Evolutionary conservation across 2,113 vertebrate species (phyloP).

Genomic region (Rhea pennata): DNA sequence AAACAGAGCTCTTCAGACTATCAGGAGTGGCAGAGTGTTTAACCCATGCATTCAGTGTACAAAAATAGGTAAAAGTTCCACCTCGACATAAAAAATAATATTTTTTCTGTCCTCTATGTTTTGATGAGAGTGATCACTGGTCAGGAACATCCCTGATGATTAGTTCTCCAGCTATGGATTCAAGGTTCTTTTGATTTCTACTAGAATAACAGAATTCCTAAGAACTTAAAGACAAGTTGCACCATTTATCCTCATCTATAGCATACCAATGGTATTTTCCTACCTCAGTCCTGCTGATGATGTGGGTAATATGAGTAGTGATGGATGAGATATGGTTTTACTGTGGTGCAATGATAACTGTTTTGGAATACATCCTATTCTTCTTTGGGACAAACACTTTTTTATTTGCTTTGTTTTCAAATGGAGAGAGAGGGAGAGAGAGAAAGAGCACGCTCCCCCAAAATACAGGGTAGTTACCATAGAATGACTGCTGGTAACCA

Average conservation of each 20-base stretch:
- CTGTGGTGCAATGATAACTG: not conserved
- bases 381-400: not conserved
- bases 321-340: not conserved
- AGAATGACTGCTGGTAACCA: not conserved
- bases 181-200: not conserved
- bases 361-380: not conserved
- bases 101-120: not conserved
- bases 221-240: not conserved
- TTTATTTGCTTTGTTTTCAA: not conserved
- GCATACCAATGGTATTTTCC: not conserved
- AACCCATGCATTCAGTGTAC: not conserved
- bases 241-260: not conserved
- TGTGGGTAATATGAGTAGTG: accelerated
- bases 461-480: not conserved
- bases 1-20: not conserved
- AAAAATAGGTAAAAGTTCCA: not conserved
- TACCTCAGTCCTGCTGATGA: not conserved
- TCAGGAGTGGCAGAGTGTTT: not conserved
- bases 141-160: not conserved
- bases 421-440: not conserved
- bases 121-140: not conserved
- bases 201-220: not conserved
- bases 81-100: not conserved
- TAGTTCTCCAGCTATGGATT: not conserved
- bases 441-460: not conserved